Base-by-base conservation (phyloP, 2,888 invertebrate species). In the Physocephala rufipes region DNA sequence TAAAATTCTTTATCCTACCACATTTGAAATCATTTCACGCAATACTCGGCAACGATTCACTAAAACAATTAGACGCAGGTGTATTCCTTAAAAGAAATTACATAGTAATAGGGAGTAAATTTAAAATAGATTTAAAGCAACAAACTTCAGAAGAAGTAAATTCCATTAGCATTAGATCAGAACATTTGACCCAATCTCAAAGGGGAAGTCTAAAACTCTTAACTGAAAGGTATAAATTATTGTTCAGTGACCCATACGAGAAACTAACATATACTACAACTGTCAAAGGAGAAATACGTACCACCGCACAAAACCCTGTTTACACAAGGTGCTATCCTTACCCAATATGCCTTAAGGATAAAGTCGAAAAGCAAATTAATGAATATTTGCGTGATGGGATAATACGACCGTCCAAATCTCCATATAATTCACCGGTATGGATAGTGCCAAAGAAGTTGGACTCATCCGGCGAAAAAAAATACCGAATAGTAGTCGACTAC, bases 1-100 rank as follows among this genome's bases (percentile, higher is more conserved):
- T 73, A 19, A 73, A 72, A 69, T 74, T 72, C 43, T 72, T 59
- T 30, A 16, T 74, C 15, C 21, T 72, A 15, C 64, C 68, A n/a
- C 19, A 28, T 12, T 59, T 72, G 24, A 43, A 59, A 21, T 63
- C 71, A 47, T 72, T 74, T 58, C 58, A 72, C 51, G 70, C 49
- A 1, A 70, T 72, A 19, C 15, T 71, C 12, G 74, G 74, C 13
- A 72, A 74, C 15, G 74, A 74, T 12, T 69, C 62, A 15, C n/a
- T 71, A 21, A 68, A 61, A 62, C 13, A 71, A n/a, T 21, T 69
- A 1, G 45, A 51, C 13, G 63, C 63, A 9, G 61, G 66, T 66
- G 19, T 63, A 53, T 28, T 64, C 58, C 24, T 49, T 49, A 36
- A 19, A 43, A 19, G 64, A 3, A 59, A 51, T 26, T 61, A 58